A percentile compares a stretch with the other conserved stretches of the same genome.
phyloP scores from a whole-genome alignment of 2,113 vertebrate species.

The Conger conger region DNA sequence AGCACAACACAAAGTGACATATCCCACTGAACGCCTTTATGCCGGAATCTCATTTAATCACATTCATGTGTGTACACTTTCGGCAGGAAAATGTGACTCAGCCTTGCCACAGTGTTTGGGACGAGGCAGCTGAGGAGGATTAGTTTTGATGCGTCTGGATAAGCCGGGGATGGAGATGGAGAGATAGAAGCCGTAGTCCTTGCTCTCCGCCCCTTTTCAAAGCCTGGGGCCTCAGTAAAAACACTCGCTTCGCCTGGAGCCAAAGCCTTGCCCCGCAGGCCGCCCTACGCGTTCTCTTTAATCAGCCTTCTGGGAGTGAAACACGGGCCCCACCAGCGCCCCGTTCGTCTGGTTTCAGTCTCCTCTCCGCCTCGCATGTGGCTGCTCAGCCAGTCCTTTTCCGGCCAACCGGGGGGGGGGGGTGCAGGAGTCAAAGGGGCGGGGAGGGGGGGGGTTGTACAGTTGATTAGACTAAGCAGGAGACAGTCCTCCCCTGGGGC shows the following conservation, averaged over 20 bases:
- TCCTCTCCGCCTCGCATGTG: constrained; percentile 63
- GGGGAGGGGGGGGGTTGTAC: constrained; percentile 32
- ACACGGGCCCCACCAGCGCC: constrained; percentile 60
- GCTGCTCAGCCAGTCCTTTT: constrained; percentile 65
- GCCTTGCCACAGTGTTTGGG: constrained; percentile 21
- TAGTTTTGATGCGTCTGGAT: constrained; percentile 15
- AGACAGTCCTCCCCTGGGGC: too few relatives aligned
- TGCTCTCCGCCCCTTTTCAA: constrained; percentile 46
- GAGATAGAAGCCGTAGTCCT: constrained; percentile 32
- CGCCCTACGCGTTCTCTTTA: constrained; percentile 61
- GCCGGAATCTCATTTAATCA: constrained; percentile 32
- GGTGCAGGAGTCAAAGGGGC: constrained; percentile 40
- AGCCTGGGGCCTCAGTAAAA: constrained; percentile 41
- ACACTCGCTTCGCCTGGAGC: constrained; percentile 45
- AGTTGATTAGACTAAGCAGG: too few relatives aligned
- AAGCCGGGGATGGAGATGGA: constrained; percentile 13
- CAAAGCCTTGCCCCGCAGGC: constrained; percentile 48
- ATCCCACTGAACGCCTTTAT: constrained; percentile 28
- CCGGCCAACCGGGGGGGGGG: constrained; percentile 30
- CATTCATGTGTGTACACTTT: constrained; percentile 19
- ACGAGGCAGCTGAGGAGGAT: not conserved
- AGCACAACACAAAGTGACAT: constrained; percentile 42
- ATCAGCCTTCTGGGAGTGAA: constrained; percentile 70
- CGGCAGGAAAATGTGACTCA: constrained; percentile 14
- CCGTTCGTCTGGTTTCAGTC: constrained; percentile 78